These are phyloP conservation scores for Campaea margaritaria DNA, from an alignment of 2,888 invertebrate genomes.

Conservation along the genomic window DNA sequence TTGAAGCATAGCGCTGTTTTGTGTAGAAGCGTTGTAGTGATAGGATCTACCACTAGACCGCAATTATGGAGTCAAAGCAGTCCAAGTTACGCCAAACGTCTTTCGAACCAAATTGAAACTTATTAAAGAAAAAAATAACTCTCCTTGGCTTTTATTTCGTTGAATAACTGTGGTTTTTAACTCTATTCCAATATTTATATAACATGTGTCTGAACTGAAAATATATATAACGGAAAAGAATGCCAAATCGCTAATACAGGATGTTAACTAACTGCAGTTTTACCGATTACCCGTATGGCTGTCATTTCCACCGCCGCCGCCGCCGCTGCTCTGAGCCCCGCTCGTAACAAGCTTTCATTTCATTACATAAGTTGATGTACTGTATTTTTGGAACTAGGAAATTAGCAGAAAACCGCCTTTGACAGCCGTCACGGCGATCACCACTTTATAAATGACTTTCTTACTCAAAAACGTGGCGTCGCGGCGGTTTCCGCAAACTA, in stretches of 20 bases:
- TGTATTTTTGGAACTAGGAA: conserved; percentile 39
- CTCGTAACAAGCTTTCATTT: conserved; percentile 2
- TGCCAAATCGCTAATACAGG: conserved; percentile 1
- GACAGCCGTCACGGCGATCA: conserved; percentile 33
- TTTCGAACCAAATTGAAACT: too few species aligned
- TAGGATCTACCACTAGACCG: too few species aligned
- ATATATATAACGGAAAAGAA: neutral
- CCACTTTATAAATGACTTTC: conserved; percentile 28
- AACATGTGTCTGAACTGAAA: neutral
- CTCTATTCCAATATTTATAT: too few species aligned
- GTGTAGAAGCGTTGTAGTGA: too few species aligned
- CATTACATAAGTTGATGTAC: conserved; percentile 17
- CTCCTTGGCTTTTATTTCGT: too few species aligned
- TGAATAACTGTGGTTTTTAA: too few species aligned
- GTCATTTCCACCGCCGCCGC: neutral
- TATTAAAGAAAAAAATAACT: too few species aligned
- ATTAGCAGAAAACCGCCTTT: conserved; percentile 29
- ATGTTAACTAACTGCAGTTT: conserved; percentile 1
- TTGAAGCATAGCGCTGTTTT: too few species aligned
- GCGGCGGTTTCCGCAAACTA: conserved; percentile 30
- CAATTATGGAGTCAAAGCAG: too few species aligned
- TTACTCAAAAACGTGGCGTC: conserved; percentile 19
- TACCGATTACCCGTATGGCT: conserved; percentile 9
- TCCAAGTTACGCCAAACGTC: too few species aligned
- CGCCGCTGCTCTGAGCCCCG: neutral